A percentile compares a stretch with the other conserved stretches of the same genome.
Conservation (phyloP, 1,140 invertebrate genomes). For the Lepidotrigona ventralis region DNA sequence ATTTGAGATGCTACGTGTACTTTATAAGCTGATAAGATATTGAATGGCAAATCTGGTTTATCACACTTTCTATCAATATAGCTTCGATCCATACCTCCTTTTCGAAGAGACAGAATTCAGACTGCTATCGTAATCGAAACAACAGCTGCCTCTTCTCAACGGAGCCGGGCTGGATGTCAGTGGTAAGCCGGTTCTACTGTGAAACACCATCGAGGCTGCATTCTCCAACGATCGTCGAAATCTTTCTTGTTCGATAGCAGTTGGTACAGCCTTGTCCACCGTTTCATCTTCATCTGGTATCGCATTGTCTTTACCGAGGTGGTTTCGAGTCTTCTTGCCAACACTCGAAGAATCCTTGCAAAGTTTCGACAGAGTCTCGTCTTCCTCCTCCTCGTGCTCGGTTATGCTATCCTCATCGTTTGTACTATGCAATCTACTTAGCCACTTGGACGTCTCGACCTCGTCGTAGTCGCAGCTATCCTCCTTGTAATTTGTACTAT, state of each 20-base stretch:
- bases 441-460: conserved; percentile 29
- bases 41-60: neutral
- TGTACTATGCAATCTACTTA: conserved; percentile 48
- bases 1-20: too few species aligned
- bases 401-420: conserved; percentile 10
- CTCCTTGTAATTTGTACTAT: conserved; percentile 72
- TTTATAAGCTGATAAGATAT: neutral
- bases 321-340: conserved; percentile 50
- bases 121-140: conserved; percentile 93
- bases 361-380: conserved; percentile 9
- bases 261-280: conserved; percentile 81
- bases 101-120: conserved; percentile 90
- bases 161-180: conserved; percentile 94
- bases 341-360: conserved; percentile 23
- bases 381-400: conserved; percentile 16
- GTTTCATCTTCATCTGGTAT: conserved; percentile 59
- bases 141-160: conserved; percentile 85
- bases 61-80: neutral
- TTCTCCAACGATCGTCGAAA: conserved; percentile 89
- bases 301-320: conserved; percentile 18
- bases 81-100: conserved; percentile 83
- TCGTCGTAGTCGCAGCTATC: conserved; percentile 22
- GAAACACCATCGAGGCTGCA: conserved; percentile 92
- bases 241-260: conserved; percentile 85
- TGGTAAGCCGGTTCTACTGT: conserved; percentile 89